Conservation (phyloP, 2,888 invertebrate species). For the Aphrophora alni region DNA sequence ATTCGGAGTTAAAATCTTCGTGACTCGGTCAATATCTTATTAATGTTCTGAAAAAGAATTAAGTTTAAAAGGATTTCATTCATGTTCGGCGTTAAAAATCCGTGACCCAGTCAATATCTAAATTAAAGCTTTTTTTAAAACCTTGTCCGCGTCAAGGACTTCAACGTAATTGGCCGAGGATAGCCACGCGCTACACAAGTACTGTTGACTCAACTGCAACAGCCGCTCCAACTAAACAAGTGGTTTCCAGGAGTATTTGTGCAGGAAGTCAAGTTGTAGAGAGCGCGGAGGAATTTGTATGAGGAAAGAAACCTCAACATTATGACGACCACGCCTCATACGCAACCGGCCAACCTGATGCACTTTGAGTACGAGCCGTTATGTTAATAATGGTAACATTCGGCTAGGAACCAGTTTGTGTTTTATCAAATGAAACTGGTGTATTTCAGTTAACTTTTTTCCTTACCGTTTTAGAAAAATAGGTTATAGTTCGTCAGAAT, state of each 20-base stretch:
- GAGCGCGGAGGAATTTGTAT: not conserved
- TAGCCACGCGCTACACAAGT: not conserved
- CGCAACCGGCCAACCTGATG: not conserved
- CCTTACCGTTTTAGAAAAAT: too few relatives aligned
- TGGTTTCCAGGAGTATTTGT: not conserved
- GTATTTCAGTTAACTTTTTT: too few relatives aligned
- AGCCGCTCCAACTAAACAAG: not conserved
- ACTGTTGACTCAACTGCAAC: not conserved
- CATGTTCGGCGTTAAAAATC: too few relatives aligned
- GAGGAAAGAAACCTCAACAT: not conserved
- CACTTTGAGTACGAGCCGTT: not conserved
- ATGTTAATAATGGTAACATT: not conserved
- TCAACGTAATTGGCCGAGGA: not conserved
- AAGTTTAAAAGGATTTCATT: too few relatives aligned
- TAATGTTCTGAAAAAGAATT: too few relatives aligned
- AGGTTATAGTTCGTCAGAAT: too few relatives aligned
- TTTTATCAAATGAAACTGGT: too few relatives aligned
- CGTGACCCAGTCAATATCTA: too few relatives aligned
- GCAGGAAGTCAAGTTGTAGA: not conserved
- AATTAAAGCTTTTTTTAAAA: too few relatives aligned
- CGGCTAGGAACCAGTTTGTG: too few relatives aligned
- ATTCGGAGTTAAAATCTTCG: too few relatives aligned
- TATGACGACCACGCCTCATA: not conserved
- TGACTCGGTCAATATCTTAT: too few relatives aligned
- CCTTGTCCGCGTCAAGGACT: not conserved